Percentiles rank a stretch among this genome's conserved stretches.
Evolutionary conservation across 2,113 vertebrate species (phyloP).

Genomic region (Amphilophus citrinellus): DNA sequence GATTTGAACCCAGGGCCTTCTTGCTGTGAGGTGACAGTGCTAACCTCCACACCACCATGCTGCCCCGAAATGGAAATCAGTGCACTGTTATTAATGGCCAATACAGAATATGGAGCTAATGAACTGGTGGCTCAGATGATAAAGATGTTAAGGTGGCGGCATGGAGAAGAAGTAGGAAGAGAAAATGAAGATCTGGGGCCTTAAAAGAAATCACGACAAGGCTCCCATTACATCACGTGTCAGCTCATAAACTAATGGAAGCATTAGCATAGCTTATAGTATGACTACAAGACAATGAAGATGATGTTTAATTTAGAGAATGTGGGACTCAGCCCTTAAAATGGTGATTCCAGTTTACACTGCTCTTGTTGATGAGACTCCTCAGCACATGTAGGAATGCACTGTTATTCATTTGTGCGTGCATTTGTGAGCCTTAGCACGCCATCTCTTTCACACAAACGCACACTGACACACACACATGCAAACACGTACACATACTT

Average conservation of each 20-base stretch:
- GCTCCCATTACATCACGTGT: conserved; percentile 62
- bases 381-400: conserved; percentile 61
- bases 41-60: neutral
- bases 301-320: conserved; percentile 70
- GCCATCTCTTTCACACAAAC: conserved; percentile 30
- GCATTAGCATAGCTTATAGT: conserved; percentile 72
- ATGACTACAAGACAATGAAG: conserved; percentile 65
- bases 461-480: conserved; percentile 1
- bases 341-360: conserved; percentile 59
- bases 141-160: conserved; percentile 45
- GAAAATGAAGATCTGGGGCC: conserved; percentile 57
- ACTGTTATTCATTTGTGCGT: conserved; percentile 39
- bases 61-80: conserved; percentile 1
- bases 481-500: conserved; percentile 56
- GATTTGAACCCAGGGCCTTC: neutral
- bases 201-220: conserved; percentile 67
- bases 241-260: conserved; percentile 73
- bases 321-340: conserved; percentile 53
- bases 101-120: conserved; percentile 33
- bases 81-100: conserved; percentile 32
- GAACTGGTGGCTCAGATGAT: conserved; percentile 32
- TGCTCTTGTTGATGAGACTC: conserved; percentile 63
- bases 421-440: conserved; percentile 43
- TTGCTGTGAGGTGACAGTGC: neutral
- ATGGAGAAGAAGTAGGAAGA: conserved; percentile 45